Evolutionary conservation across 2,888 invertebrate species (phyloP).

Genomic region (Patella pellucida): DNA sequence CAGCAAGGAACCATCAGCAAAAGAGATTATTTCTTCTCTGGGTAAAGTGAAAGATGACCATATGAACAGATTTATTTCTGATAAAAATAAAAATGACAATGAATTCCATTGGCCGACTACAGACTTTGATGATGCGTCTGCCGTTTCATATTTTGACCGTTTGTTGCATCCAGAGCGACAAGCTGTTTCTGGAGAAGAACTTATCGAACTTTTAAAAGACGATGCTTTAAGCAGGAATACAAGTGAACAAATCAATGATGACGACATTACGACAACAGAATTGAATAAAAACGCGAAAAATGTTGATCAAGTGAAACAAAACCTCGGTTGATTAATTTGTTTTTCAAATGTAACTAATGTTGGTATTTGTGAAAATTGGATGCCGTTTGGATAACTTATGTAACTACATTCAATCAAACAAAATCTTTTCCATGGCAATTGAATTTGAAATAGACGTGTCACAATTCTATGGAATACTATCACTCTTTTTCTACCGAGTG

Average conservation of each 20-base stretch:
- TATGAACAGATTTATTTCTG: slow-evolving; percentile 1
- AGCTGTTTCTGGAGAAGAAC: not conserved
- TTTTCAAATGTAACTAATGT: too few species aligned
- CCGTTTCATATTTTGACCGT: slow-evolving; percentile 1
- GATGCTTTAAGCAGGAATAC: not conserved
- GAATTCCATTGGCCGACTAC: not conserved
- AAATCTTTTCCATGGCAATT: too few species aligned
- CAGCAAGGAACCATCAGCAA: not conserved
- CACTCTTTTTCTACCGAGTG: too few species aligned
- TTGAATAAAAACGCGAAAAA: too few species aligned
- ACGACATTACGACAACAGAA: too few species aligned
- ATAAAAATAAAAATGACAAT: not conserved
- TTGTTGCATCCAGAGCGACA: not conserved
- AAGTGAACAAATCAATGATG: not conserved
- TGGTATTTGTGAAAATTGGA: too few species aligned
- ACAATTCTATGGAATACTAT: too few species aligned
- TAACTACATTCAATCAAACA: too few species aligned
- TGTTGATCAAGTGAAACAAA: too few species aligned
- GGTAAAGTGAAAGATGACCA: not conserved
- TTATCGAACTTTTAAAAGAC: not conserved
- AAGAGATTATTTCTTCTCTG: not conserved
- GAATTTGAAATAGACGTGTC: too few species aligned
- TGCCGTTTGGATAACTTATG: too few species aligned
- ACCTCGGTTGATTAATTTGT: too few species aligned
- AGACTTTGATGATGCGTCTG: not conserved